phyloP scores from a whole-genome alignment of 2,888 invertebrate genomes.

The Calameuta pallipes region DNA sequence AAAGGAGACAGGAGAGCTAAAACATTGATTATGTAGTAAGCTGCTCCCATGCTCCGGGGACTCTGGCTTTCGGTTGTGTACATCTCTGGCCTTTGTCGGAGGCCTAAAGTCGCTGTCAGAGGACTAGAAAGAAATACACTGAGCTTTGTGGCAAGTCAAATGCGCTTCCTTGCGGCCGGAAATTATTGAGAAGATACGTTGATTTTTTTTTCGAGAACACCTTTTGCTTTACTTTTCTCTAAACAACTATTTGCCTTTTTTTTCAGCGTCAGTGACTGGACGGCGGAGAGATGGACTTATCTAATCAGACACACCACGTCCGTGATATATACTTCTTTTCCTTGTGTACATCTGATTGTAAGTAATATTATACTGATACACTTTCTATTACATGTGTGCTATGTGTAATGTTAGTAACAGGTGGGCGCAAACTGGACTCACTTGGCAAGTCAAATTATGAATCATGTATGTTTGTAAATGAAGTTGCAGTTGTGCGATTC shows the following conservation, averaged over 20 bases:
- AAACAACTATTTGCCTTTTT: background rate
- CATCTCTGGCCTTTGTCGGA: background rate
- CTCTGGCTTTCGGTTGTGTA: background rate
- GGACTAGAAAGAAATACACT: background rate
- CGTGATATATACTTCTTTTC: background rate
- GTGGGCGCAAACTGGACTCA: background rate
- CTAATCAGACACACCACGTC: background rate
- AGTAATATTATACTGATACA: background rate
- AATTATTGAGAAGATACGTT: background rate
- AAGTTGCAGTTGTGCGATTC: background rate
- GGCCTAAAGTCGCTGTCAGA: conserved; percentile 2
- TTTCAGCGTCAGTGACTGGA: background rate
- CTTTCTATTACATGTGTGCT: background rate
- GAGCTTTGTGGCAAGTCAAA: background rate
- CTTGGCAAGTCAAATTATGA: background rate
- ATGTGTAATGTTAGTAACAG: background rate
- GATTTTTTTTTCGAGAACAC: background rate
- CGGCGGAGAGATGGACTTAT: background rate
- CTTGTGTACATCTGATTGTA: background rate
- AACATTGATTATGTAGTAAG: conserved; percentile 48
- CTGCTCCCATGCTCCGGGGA: conserved; percentile 15
- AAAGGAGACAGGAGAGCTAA: conserved; percentile 30
- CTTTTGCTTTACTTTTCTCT: background rate
- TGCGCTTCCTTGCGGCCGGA: background rate
- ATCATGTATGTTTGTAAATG: background rate